A percentile compares a stretch with the other conserved stretches of the same genome.
Evolutionary conservation across 92 coral and sea anemone species (phyloP).

Genomic region (Ricordea florida): DNA sequence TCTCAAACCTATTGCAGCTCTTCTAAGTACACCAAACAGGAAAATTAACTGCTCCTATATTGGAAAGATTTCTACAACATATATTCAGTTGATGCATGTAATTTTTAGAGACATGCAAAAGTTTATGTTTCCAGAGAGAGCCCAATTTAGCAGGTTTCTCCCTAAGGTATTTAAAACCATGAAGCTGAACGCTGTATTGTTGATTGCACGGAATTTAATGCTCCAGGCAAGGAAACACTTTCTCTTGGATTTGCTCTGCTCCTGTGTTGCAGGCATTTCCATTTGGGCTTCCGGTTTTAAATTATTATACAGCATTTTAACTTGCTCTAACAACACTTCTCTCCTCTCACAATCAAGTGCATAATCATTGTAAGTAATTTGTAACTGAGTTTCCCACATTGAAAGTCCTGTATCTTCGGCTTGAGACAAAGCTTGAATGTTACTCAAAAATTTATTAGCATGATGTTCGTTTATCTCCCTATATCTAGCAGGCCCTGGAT

Average conservation of each 20-base stretch:
- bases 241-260: neutral
- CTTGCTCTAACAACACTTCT: neutral
- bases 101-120: too few relatives aligned
- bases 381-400: constrained; percentile 50
- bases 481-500: constrained; percentile 38
- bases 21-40: too few relatives aligned
- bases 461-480: neutral
- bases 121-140: too few relatives aligned
- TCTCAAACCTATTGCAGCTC: too few relatives aligned
- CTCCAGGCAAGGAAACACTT: too few relatives aligned
- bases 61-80: too few relatives aligned
- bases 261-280: neutral
- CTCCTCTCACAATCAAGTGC: neutral
- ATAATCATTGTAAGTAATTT: constrained; percentile 11
- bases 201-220: too few relatives aligned
- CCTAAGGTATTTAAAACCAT: too few relatives aligned
- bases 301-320: neutral
- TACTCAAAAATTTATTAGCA: constrained; percentile 9
- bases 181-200: too few relatives aligned
- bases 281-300: neutral
- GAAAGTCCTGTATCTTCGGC: neutral
- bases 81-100: too few relatives aligned
- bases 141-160: too few relatives aligned
- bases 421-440: constrained; percentile 2
- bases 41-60: too few relatives aligned